Percentiles rank a stretch among this genome's conserved stretches.
These are phyloP conservation scores for Mesochorus sp. DNA, from an alignment of 2,888 invertebrate genomes.

Conservation along the genomic window DNA sequence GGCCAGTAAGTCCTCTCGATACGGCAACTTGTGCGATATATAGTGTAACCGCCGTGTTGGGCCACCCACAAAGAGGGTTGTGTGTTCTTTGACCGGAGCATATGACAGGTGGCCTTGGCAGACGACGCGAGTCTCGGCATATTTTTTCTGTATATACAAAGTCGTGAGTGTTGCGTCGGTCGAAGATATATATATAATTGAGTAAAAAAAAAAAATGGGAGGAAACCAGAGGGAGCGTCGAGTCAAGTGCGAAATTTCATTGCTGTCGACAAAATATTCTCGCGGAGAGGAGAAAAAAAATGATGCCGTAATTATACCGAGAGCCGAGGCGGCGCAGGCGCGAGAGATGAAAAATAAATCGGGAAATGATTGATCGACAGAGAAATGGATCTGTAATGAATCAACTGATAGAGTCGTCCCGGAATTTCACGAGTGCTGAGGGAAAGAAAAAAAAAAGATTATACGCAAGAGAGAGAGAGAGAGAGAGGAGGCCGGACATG, in stretches of 20 bases:
- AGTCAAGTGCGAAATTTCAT: too few species aligned
- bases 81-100: too few species aligned
- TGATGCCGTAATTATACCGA: slow-evolving; percentile 52
- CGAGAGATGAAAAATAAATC: slow-evolving; percentile 3
- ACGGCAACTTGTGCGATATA: too few species aligned
- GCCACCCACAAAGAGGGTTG: too few species aligned
- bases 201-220: slow-evolving; percentile 10
- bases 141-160: too few species aligned
- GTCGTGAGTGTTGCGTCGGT: background rate
- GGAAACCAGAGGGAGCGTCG: too few species aligned
- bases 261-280: too few species aligned
- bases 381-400: slow-evolving; percentile 38
- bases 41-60: too few species aligned
- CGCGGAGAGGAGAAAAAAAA: too few species aligned
- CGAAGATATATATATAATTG: slow-evolving; percentile 39
- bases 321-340: background rate
- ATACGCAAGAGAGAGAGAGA: background rate
- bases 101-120: background rate
- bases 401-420: slow-evolving; percentile 57
- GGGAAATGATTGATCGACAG: slow-evolving; percentile 51
- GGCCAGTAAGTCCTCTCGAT: too few species aligned
- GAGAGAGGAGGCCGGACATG: slow-evolving; percentile 40
- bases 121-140: background rate
- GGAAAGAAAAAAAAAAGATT: background rate
- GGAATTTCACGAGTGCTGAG: slow-evolving; percentile 19